phyloP scores from a whole-genome alignment of 2,113 vertebrate species.

The Phodopus roborovskii region DNA sequence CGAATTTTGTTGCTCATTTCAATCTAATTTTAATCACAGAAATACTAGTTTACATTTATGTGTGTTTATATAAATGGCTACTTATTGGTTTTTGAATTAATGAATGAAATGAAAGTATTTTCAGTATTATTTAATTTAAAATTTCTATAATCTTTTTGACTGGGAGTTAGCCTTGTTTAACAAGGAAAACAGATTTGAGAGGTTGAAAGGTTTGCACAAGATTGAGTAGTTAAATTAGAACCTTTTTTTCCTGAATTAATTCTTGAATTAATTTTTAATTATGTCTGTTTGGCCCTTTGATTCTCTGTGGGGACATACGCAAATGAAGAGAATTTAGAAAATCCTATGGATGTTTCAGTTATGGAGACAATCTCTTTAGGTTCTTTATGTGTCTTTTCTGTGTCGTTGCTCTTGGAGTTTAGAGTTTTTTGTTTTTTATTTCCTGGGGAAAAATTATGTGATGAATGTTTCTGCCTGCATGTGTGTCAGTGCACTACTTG shows the following conservation, averaged over 20 bases:
- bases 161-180: not conserved
- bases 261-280: not conserved
- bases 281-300: not conserved
- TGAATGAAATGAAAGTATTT: conserved; percentile 55
- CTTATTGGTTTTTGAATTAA: conserved; percentile 61
- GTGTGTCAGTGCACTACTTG: not conserved
- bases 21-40: conserved; percentile 50
- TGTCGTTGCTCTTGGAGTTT: not conserved
- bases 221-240: not conserved
- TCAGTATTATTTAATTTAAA: conserved; percentile 58
- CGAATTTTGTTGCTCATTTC: conserved; percentile 64
- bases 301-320: not conserved
- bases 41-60: conserved; percentile 45
- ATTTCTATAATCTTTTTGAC: conserved; percentile 26
- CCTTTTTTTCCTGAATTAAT: conserved; percentile 4
- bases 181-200: not conserved
- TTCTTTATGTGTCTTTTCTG: not conserved
- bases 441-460: not conserved
- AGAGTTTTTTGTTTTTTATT: not conserved
- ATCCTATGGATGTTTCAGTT: not conserved
- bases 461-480: not conserved
- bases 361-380: conserved; percentile 21
- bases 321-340: conserved; percentile 44
- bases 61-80: not conserved
- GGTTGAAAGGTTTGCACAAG: not conserved